Conservation (phyloP, 2,888 invertebrate species). For the Protodeltote pygarga region DNA sequence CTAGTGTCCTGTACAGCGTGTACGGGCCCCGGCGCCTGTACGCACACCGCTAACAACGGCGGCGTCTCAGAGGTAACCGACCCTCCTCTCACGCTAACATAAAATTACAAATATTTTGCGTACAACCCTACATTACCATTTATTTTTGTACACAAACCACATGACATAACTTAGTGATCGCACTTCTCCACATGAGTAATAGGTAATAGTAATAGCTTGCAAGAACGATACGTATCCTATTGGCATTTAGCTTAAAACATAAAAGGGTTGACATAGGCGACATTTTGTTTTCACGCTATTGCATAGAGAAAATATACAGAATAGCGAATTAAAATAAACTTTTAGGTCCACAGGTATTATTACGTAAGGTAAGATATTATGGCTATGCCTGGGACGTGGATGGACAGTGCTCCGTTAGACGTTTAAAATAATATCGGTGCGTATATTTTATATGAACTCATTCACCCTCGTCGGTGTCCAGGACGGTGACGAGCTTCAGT, state of each 20-base stretch:
- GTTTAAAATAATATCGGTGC: too few species aligned
- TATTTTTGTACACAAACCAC: constrained; percentile 23
- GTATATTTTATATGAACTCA: too few species aligned
- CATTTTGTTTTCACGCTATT: constrained; percentile 23
- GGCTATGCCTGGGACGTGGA: too few species aligned
- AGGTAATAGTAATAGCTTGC: constrained; percentile 22
- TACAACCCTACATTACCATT: constrained; percentile 28
- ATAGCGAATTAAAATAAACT: constrained; percentile 8
- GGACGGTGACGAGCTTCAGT: too few species aligned
- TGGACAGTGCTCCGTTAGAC: too few species aligned
- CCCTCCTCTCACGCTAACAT: constrained; percentile 35
- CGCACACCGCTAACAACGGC: constrained; percentile 95
- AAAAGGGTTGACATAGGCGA: constrained; percentile 17
- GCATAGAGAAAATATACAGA: constrained; percentile 13
- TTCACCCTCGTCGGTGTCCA: too few species aligned
- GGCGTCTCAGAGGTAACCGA: constrained; percentile 93
- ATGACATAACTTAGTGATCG: constrained; percentile 8
- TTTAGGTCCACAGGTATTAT: not conserved
- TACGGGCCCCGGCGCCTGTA: constrained; percentile 91
- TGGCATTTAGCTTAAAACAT: constrained; percentile 16
- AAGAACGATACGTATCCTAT: constrained; percentile 14
- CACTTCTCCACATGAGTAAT: constrained; percentile 10
- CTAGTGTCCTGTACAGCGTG: constrained; percentile 94
- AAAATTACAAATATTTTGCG: constrained; percentile 47
- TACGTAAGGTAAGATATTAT: too few species aligned